Conservation (phyloP, 23 tunicate species). For the Styela plicata region DNA sequence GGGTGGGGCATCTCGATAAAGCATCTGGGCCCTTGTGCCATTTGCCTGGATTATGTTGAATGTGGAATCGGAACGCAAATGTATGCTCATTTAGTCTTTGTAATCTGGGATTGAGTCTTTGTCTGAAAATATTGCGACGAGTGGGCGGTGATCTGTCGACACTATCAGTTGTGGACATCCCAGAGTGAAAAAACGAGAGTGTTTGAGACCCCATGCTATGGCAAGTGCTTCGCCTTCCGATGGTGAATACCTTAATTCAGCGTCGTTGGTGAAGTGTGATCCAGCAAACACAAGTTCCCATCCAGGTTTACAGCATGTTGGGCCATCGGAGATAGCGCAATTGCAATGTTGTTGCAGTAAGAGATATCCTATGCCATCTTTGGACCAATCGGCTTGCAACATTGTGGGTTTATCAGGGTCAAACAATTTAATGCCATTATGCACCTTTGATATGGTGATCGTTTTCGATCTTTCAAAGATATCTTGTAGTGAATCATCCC, state of each 20-base stretch:
- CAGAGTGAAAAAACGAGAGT: slow-evolving; percentile 14
- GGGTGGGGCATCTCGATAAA: not conserved
- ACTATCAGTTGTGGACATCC: slow-evolving; percentile 1
- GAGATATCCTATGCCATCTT: slow-evolving; percentile 28
- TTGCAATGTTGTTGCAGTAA: slow-evolving; percentile 35
- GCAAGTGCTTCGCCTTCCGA: slow-evolving; percentile 44
- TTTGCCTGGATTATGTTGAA: not conserved
- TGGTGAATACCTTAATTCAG: slow-evolving; percentile 30
- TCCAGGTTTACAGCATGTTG: slow-evolving; percentile 31
- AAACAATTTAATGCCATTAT: not conserved
- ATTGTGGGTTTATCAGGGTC: not conserved
- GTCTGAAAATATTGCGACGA: slow-evolving; percentile 22
- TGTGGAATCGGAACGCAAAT: not conserved
- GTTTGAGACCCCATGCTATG: slow-evolving; percentile 25
- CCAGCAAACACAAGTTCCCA: slow-evolving; percentile 31
- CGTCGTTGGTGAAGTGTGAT: slow-evolving; percentile 3
- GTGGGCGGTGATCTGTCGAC: slow-evolving; percentile 23
- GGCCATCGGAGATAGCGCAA: not conserved
- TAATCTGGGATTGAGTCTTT: not conserved
- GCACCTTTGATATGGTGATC: not conserved
- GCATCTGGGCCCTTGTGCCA: not conserved
- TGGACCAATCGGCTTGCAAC: not conserved
- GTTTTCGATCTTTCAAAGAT: not conserved
- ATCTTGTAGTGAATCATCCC: not conserved
- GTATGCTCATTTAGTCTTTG: not conserved